These are phyloP conservation scores for Zaprionus lineosus DNA, from an alignment of 2,888 invertebrate genomes.

Conservation along the genomic window DNA sequence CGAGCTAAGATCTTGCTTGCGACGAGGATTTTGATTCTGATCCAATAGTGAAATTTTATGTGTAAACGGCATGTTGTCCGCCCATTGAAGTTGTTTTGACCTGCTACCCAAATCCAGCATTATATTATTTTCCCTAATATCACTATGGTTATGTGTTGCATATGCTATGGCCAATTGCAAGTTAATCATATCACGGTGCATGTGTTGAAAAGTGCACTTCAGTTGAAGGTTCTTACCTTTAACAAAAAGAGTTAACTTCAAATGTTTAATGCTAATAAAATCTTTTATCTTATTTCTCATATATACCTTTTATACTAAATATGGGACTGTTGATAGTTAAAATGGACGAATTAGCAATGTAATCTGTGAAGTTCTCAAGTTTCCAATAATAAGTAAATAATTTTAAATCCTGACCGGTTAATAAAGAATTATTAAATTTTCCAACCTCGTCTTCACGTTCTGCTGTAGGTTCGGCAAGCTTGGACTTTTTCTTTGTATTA, in stretches of 20 bases:
- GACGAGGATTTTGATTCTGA: slow-evolving; percentile 73
- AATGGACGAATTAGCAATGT: slow-evolving; percentile 58
- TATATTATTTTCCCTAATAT: slow-evolving; percentile 70
- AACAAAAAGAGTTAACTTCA: neutral
- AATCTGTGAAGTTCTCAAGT: slow-evolving; percentile 80
- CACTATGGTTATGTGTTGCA: slow-evolving; percentile 8
- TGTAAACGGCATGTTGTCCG: slow-evolving; percentile 72
- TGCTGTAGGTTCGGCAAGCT: slow-evolving; percentile 21
- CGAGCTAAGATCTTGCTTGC: slow-evolving; percentile 78
- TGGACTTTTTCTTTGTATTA: slow-evolving; percentile 24
- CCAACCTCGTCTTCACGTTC: slow-evolving; percentile 63
- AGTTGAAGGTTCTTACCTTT: slow-evolving; percentile 79
- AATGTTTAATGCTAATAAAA: neutral
- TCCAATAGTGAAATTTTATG: slow-evolving; percentile 81
- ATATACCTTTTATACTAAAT: slow-evolving; percentile 79
- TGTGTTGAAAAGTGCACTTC: slow-evolving; percentile 81
- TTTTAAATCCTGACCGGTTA: slow-evolving; percentile 75
- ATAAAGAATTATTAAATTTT: slow-evolving; percentile 73
- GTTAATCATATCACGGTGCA: slow-evolving; percentile 80
- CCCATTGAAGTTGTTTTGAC: slow-evolving; percentile 76
- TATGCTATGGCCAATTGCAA: slow-evolving; percentile 73
- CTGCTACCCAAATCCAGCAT: slow-evolving; percentile 80
- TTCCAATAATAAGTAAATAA: slow-evolving; percentile 82
- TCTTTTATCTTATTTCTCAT: neutral
- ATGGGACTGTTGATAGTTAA: slow-evolving; percentile 75